These are phyloP conservation scores for Ptychobarbus kaznakovi DNA, from an alignment of 2,797 vertebrate species.

Conservation along the genomic window DNA sequence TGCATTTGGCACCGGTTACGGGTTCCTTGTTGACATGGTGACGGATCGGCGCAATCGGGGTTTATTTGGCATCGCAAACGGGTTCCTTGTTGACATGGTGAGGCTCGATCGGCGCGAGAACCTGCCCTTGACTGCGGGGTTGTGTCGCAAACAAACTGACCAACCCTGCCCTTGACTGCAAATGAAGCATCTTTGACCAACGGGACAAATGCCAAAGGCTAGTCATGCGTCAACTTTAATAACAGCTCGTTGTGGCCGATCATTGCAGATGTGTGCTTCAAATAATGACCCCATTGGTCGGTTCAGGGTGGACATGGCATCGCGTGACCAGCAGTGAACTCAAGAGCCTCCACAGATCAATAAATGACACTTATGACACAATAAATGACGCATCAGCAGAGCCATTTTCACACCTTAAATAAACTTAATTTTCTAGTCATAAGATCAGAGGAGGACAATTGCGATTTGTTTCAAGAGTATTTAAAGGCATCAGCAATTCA, in stretches of 20 bases:
- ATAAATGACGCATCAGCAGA: not conserved
- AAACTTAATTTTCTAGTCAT: not conserved
- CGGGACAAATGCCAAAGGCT: not conserved
- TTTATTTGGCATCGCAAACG: conserved; percentile 36
- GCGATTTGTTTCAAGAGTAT: not conserved
- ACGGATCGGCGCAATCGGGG: conserved; percentile 26
- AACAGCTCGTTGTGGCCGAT: not conserved
- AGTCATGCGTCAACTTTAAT: not conserved
- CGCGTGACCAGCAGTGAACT: not conserved
- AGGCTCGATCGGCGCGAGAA: not conserved
- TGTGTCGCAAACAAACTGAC: no score
- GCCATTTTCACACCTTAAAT: not conserved
- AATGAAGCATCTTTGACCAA: no score
- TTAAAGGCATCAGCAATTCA: not conserved
- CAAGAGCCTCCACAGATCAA: not conserved
- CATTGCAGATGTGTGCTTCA: not conserved
- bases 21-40: conserved; percentile 58
- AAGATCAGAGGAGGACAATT: not conserved
- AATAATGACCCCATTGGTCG: conserved; percentile 10
- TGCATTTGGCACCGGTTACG: conserved; percentile 29
- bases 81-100: no score
- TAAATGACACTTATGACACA: not conserved
- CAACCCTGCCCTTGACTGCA: not conserved
- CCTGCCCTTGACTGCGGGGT: not conserved
- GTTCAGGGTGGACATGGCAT: not conserved